Base-by-base conservation (phyloP, 2,797 vertebrate species). In the Anisognathus igniventris region DNA sequence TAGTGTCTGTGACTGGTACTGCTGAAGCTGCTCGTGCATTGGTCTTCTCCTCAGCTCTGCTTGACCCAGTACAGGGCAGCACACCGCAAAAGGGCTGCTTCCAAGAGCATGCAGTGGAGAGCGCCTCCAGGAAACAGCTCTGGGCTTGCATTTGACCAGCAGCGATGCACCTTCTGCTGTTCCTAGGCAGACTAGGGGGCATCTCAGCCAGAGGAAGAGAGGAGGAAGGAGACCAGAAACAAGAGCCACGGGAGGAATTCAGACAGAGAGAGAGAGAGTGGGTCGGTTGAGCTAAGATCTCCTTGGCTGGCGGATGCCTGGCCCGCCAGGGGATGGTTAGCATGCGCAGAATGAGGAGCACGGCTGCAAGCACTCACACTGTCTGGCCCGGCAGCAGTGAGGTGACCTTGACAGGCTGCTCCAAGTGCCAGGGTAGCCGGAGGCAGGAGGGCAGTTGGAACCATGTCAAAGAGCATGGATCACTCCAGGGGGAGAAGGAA, bases 391-490 rank as follows among this genome's bases (percentile, higher is more conserved):
- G 64, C 71, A 86, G 77, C 2, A 0, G 11, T 37, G 80, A 93
- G 92, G 91, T 97, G 96, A 97, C 95, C 96, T 97, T 97, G 91
- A 93, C 66, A 86, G 92, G n/a, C 82, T 89, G 93, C 78, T 95
- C 56, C 65, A 85, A 82, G 81, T 94, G 90, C 77, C 87, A 82
- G 77, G 76, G 44, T 71, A 95, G 84, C 56, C 15, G 3, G 75
- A 91, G 88, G 70, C 27, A 5, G 62, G 57, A 93, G 77, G 65
- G 72, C 71, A 82, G 7, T n/a, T 94, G 94, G 90, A 95, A 71
- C 24, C 0, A 2, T 75, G 86, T 81, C 93, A 94, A 95, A 85
- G 80, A 85, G 45, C 56, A 50, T 50, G 73, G 92, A 83, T 92
- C 28, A 10, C 76, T 89, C 73, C 12, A 7, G 64, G 90, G 68